Base-by-base conservation (phyloP, 2,888 invertebrate genomes). In the Melolontha melolontha region DNA sequence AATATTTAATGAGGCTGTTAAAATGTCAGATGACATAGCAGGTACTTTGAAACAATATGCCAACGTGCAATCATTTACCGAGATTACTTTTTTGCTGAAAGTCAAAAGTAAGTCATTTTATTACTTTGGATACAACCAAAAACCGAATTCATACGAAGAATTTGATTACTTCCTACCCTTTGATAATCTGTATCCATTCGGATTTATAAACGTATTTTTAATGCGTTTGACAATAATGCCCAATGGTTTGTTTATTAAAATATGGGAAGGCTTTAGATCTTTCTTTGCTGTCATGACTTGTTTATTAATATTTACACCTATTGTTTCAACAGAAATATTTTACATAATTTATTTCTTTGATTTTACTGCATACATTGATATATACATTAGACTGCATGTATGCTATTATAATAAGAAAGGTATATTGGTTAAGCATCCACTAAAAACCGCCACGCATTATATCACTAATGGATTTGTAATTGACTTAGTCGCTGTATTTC, bases 151-250 rank as follows among this genome's bases (percentile, higher is more conserved):
- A 1, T 64, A 40, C 29, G 72, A 73, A 47, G 74, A 75, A 63
- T 72, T 69, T 49, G 73, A 75, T 64, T 75, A 75, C 66, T 71
- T 66, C 54, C 50, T 68, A 4, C 74, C 75, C 2, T 75, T 73
- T 44, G 73, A 75, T 62, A 47, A 63, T 12, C 42, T 72, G 0
- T 62, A 66, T 14, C 51, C 55, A 1, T 70, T 73, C 39, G 44
- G 40, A 8, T 73, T 66, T 39, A 62, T 72, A 4, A 57, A 67
- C 5, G 17, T 57, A 14, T 49, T 74, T 39, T 49, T 75, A 17
- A 47, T 74, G 54, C 66, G 72, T 1, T 52, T 40, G 12, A 72
- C 75, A 0, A 70, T 75, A 14, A 34, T 71, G 27, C 75, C 75
- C 7, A 47, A 67, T 10, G 71, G 74, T 0, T 66, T 49, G 8